Evolutionary conservation across 2,113 vertebrate genomes (phyloP), one percentile per base, ranked within the genome.

Genomic region (Ophthalmolycus amberensis): DNA sequence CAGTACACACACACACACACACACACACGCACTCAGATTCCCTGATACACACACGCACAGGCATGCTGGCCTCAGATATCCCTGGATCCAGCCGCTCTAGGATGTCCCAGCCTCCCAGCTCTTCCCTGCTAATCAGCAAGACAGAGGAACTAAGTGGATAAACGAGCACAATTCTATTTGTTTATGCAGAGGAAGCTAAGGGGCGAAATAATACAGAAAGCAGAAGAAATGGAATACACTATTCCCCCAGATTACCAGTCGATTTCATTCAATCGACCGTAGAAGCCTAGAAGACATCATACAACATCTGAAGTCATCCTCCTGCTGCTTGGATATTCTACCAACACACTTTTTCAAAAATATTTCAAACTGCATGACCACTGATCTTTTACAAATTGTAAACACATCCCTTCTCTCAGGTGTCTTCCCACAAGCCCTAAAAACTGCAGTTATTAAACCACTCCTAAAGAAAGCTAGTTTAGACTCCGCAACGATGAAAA

Each of bases 111-210:
- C 83, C 80, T 86, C 84, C 48, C 83, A 86, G 85, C 72, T 73
- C 56, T 84, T 91, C 84, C 77, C 38, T 77, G 63, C 79, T 88
- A 86, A 91, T 93, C 89, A 90, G 90, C 71, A 82, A 65, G 78
- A 90, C 82, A 85, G 85, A 92, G 72, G 73, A 80, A 84, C 88
- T 89, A 90, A 92, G 84, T 88, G 85, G 88, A 89, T 92, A 89
- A 91, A 91, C 63, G 63, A 80, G 79, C 32, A 48, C 70, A 92
- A 83, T 86, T 67, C 38, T 75, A 80, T 87, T 89, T 91, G 89
- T 91, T 91, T 88, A 88, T 83, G 58, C 52, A 63, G 75, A 79
- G 42, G 79, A 90, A 82, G 79, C 88, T 71, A 5, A 84, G 54
- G 66, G 80, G 77, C 27, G 7, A 82, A 85, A 82, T 15, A 54